These are phyloP conservation scores for Chironex yamaguchii DNA, from an alignment of 30 jellyfish, hydroid and myxozoan genomes.

Conservation along the genomic window DNA sequence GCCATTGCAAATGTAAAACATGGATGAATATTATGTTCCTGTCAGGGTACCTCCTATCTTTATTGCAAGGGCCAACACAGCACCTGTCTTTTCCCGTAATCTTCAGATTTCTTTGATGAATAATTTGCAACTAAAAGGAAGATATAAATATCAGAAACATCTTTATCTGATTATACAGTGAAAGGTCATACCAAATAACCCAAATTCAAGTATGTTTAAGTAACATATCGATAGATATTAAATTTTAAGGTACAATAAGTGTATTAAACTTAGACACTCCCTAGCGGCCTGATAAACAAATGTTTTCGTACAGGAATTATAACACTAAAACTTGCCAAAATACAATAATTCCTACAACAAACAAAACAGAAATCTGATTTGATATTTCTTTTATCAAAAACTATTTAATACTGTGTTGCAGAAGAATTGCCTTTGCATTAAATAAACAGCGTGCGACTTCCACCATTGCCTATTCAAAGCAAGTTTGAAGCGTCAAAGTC, in stretches of 20 bases:
- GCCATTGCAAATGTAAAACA: constrained; percentile 29
- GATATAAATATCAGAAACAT: neutral
- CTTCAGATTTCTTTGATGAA: neutral
- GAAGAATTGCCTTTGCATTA: constrained; percentile 20
- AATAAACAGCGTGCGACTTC: neutral
- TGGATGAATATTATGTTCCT: neutral
- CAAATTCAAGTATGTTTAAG: constrained; percentile 1
- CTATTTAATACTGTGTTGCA: neutral
- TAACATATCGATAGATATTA: neutral
- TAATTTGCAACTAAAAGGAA: neutral
- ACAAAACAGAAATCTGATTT: neutral
- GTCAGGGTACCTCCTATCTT: constrained; percentile 58
- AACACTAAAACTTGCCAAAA: constrained; percentile 16
- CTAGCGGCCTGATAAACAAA: no score
- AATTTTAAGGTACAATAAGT: neutral
- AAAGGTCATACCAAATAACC: neutral
- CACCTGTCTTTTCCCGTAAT: constrained; percentile 50
- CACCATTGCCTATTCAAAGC: constrained; percentile 9
- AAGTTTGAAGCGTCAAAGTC: constrained; percentile 38
- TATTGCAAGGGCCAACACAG: constrained; percentile 59
- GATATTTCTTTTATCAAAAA: neutral
- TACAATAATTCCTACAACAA: neutral
- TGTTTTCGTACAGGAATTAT: no score
- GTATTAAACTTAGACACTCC: constrained; percentile 2
- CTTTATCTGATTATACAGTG: neutral